Percentiles rank a stretch among this genome's conserved stretches.
Evolutionary conservation across 2,113 vertebrate genomes (phyloP).

Genomic region (Phalacrocorax aristotelis): DNA sequence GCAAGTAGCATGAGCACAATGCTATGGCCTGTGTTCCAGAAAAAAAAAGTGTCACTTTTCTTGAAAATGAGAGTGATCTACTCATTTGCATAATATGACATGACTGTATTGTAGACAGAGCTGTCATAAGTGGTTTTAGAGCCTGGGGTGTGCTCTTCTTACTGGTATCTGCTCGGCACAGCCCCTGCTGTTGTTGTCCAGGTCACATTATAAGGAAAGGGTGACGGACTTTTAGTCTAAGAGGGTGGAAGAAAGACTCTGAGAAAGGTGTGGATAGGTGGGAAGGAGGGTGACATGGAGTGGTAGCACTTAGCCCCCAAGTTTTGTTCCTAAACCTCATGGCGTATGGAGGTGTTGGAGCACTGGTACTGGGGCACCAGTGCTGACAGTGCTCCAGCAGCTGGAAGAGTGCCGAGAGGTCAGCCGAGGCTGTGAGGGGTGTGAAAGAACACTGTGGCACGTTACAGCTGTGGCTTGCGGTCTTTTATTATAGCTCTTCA

Average conservation of each 20-base stretch:
- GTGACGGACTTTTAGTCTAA: background rate
- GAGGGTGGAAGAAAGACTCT: background rate
- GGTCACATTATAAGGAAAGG: background rate
- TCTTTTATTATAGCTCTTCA: conserved; percentile 13
- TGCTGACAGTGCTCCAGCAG: background rate
- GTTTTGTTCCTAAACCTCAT: background rate
- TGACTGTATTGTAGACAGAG: background rate
- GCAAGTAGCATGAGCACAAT: background rate
- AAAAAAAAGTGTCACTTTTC: conserved; percentile 16
- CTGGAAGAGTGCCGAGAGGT: background rate
- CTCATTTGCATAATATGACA: conserved; percentile 19
- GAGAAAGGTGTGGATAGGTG: background rate
- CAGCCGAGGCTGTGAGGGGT: background rate
- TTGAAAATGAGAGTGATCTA: conserved; percentile 29
- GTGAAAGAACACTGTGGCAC: background rate
- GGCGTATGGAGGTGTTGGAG: rapidly evolving
- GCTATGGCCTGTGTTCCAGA: background rate
- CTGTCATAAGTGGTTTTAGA: background rate
- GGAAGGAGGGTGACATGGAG: background rate
- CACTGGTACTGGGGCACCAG: rapidly evolving
- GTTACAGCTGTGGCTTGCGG: background rate
- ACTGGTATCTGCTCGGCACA: background rate
- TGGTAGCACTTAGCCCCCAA: background rate
- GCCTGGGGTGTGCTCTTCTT: background rate
- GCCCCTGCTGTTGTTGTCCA: background rate